A percentile compares a stretch with the other conserved stretches of the same genome.
phyloP scores from a whole-genome alignment of 2,113 vertebrate species.

The Xiphias gladius region DNA sequence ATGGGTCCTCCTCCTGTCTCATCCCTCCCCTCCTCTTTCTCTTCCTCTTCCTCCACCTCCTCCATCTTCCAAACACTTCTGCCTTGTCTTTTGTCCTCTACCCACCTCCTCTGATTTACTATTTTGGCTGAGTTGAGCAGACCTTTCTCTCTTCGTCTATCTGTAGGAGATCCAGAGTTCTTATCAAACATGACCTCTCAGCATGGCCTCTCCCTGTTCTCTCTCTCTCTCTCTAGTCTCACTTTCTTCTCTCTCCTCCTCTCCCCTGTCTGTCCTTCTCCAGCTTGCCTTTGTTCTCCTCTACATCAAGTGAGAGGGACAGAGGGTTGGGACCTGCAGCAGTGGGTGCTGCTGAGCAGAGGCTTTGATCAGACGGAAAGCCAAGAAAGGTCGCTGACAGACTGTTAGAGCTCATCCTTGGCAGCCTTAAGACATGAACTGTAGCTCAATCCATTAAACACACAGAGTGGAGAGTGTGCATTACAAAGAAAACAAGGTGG shows the following conservation, averaged over 20 bases:
- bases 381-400: conserved; percentile 71
- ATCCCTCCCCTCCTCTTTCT: conserved; percentile 17
- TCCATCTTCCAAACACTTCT: conserved; percentile 32
- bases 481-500: conserved; percentile 36
- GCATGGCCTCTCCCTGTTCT: conserved; percentile 57
- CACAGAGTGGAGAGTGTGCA: conserved; percentile 35
- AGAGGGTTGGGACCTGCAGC: conserved; percentile 74
- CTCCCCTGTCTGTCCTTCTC: conserved; percentile 70
- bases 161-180: conserved; percentile 65
- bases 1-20: conserved; percentile 51
- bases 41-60: conserved; percentile 20
- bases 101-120: conserved; percentile 44
- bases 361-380: conserved; percentile 79
- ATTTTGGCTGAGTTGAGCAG: conserved; percentile 55
- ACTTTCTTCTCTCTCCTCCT: conserved; percentile 61
- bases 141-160: conserved; percentile 65
- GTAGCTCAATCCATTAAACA: conserved; percentile 67
- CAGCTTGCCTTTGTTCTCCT: conserved; percentile 74
- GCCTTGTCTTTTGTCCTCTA: conserved; percentile 64
- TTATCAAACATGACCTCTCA: conserved; percentile 78
- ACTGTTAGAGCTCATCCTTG: conserved; percentile 68
- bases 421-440: conserved; percentile 67
- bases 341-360: conserved; percentile 64
- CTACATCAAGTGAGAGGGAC: conserved; percentile 68
- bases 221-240: conserved; percentile 49